Evolutionary conservation across 2,797 vertebrate species (phyloP).

Genomic region (Lepidocolaptes lacrymiger): DNA sequence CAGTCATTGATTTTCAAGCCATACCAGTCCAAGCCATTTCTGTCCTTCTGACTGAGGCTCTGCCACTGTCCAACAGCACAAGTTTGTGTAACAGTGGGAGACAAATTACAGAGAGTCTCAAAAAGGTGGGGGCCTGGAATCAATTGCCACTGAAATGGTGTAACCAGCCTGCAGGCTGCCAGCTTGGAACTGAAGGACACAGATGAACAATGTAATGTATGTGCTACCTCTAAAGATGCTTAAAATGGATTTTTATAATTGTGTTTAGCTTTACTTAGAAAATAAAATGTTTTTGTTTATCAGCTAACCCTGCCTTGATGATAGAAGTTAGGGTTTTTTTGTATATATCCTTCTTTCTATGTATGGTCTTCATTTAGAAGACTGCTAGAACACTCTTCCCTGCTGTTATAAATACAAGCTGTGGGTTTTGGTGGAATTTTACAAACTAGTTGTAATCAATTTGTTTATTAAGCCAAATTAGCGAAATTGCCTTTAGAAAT

Average conservation of each 20-base stretch:
- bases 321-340: neutral
- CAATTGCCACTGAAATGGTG: neutral
- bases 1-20: neutral
- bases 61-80: neutral
- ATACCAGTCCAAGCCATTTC: neutral
- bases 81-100: neutral
- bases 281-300: neutral
- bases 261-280: neutral
- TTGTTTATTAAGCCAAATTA: neutral
- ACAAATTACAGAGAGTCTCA: neutral
- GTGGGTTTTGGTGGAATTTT: neutral
- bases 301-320: neutral
- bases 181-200: neutral
- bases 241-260: neutral
- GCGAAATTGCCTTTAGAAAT: neutral
- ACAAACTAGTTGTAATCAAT: neutral
- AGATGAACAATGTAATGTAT: neutral
- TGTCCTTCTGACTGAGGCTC: neutral
- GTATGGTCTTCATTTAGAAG: neutral
- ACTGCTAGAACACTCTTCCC: neutral
- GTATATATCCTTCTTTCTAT: fast-evolving
- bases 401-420: neutral
- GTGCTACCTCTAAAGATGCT: neutral
- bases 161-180: neutral
- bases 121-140: neutral